These are phyloP conservation scores for Nomada ferruginata DNA, from an alignment of 2,888 invertebrate species.

Conservation along the genomic window DNA sequence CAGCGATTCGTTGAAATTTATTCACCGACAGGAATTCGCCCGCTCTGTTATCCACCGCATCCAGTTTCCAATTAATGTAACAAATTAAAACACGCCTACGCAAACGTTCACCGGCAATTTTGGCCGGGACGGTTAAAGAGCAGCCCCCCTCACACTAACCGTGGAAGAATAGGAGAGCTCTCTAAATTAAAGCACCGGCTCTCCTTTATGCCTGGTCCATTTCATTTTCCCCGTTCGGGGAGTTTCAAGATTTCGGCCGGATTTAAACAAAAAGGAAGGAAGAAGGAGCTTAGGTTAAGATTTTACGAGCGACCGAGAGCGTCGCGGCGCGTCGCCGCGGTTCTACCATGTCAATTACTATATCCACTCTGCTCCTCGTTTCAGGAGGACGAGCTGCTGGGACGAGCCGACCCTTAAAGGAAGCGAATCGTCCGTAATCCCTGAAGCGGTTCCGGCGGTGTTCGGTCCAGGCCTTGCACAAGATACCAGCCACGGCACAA, in stretches of 20 bases:
- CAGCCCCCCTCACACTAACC: no score
- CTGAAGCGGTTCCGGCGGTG: constrained; percentile 32
- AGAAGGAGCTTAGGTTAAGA: constrained; percentile 44
- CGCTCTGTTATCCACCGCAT: background rate
- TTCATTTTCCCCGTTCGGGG: constrained; percentile 11
- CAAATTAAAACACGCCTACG: constrained; percentile 4
- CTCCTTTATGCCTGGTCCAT: background rate
- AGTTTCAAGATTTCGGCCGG: constrained; percentile 24
- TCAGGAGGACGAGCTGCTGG: constrained; percentile 48
- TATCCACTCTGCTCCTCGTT: constrained; percentile 65
- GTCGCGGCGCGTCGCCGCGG: constrained; percentile 2
- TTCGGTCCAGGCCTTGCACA: constrained; percentile 40
- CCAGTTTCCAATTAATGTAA: constrained; percentile 11
- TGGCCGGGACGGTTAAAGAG: no score
- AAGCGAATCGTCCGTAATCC: constrained; percentile 60
- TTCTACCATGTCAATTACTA: constrained; percentile 22
- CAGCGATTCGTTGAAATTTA: constrained; percentile 22
- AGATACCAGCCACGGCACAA: constrained; percentile 44
- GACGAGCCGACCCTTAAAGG: constrained; percentile 46
- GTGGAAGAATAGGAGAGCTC: background rate
- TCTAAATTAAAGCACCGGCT: constrained; percentile 7
- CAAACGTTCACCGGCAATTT: background rate
- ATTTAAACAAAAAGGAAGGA: constrained; percentile 26
- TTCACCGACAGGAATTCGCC: background rate
- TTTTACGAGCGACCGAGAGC: constrained; percentile 40